A percentile compares a stretch with the other conserved stretches of the same genome.
These are phyloP conservation scores for Drosophila nigromelanica DNA, from an alignment of 1,140 invertebrate species.

Conservation along the genomic window DNA sequence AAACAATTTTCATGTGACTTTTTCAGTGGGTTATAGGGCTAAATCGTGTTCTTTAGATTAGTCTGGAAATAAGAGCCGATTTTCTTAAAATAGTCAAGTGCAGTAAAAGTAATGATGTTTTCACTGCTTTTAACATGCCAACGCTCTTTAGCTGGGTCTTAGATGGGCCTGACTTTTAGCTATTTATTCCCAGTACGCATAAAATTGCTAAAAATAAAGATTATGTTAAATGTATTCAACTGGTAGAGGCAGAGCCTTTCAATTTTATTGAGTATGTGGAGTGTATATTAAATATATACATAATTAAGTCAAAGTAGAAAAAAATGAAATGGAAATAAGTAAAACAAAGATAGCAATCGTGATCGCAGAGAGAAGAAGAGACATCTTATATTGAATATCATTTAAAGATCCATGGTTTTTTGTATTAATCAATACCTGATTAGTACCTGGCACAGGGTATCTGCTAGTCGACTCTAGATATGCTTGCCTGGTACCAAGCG, in stretches of 20 bases:
- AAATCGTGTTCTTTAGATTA: neutral
- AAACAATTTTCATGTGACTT: neutral
- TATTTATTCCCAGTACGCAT: constrained; percentile 4
- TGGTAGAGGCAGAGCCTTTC: neutral
- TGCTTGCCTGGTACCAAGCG: neutral
- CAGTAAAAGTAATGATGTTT: neutral
- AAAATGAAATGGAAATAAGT: no score
- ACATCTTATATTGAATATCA: neutral
- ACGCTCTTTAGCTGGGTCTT: neutral
- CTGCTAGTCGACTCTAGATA: neutral
- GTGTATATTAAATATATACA: neutral
- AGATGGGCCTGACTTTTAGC: neutral
- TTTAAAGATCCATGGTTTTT: no score
- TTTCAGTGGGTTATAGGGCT: neutral
- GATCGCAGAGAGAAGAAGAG: neutral
- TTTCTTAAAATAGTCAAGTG: neutral
- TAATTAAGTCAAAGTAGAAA: no score
- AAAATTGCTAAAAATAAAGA: constrained; percentile 1
- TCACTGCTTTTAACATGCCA: neutral
- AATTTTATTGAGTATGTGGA: neutral
- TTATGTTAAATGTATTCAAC: constrained; percentile 1
- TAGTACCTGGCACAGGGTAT: neutral
- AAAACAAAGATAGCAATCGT: no score
- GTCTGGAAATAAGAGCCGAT: no score
- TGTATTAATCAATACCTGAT: no score